Base-by-base conservation (phyloP, 2,888 invertebrate genomes). In the Hydrotaea cyrtoneurina region DNA sequence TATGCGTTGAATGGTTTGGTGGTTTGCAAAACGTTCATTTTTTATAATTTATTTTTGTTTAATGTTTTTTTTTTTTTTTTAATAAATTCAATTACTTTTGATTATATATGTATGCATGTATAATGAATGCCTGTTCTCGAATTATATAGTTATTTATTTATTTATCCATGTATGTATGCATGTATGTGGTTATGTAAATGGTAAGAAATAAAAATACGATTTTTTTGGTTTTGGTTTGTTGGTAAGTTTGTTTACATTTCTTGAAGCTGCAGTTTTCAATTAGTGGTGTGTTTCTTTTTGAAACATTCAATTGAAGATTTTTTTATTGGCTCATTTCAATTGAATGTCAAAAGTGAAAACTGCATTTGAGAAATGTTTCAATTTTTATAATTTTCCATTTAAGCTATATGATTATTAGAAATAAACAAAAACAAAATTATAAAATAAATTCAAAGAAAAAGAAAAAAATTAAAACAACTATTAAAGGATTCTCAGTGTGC, bases 241-340 rank as follows among this genome's bases (percentile, higher is more conserved):
- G 1, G 50, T 50, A 31, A 62, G 5, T n/a, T 13, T 31, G 13
- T 26, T 21, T 21, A 26, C 26, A 78, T 84, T 84, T 84, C 80
- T n/a, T 59, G 15, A 8, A 43, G 55, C 59, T 75, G 55, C 72
- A 36, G 39, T 36, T 80, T 72, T 64, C 80, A 15, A 19, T 11
- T 7, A 26, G 39, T 74, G 23, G 21, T 31, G 7, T 2, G 31
- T 7, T 31, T 31, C 7, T 4, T 71, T 64, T 69, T 69, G 46
- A 21, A 75, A 72, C 69, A 78, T 76, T 72, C 78, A 81, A 78
- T 69, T 73, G 64, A 77, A 81, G 80, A 80, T 64, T 78, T 43
- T n/a, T 74, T 57, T 50, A 66, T 64, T 84, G 80, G 80, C 84
- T 84, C 84, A 84, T 84, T 81, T 78, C 59, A 76, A 76, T 72